A percentile compares a stretch with the other conserved stretches of the same genome.
These are phyloP conservation scores for Gallinago paraguaiae DNA, from an alignment of 2,113 vertebrate species.

Conservation along the genomic window DNA sequence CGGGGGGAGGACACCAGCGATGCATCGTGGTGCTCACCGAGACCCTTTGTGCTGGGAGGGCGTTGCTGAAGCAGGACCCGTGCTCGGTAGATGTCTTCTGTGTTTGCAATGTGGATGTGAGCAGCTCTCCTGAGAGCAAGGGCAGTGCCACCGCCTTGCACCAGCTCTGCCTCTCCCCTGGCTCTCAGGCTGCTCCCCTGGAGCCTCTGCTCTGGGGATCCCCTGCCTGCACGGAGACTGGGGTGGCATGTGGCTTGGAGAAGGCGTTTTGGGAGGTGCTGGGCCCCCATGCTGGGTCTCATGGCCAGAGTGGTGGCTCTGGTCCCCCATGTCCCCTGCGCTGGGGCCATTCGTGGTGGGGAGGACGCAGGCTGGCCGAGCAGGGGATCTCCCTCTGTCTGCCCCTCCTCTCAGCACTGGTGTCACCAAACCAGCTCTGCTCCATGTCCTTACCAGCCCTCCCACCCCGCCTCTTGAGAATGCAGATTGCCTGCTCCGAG, in stretches of 20 bases:
- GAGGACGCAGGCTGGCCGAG: fast-evolving
- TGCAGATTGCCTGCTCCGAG: not conserved
- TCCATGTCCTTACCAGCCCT: fast-evolving
- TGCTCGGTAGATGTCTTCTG: not conserved
- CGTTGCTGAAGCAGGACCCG: not conserved
- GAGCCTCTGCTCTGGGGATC: not conserved
- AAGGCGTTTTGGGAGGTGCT: not conserved
- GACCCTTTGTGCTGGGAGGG: fast-evolving
- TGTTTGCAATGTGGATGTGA: not conserved
- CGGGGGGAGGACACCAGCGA: not conserved
- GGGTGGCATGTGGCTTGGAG: not conserved
- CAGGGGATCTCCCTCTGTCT: not conserved
- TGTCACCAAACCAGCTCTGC: fast-evolving
- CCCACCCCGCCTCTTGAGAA: fast-evolving
- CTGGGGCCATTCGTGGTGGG: fast-evolving
- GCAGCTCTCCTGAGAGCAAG: not conserved
- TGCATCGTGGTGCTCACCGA: fast-evolving
- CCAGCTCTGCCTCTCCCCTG: not conserved
- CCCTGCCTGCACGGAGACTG: not conserved
- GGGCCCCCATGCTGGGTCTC: not conserved
- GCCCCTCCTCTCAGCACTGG: fast-evolving
- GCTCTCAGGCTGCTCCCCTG: not conserved
- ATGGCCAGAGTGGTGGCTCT: not conserved
- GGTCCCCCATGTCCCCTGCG: fast-evolving
- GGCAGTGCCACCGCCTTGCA: not conserved